Evolutionary conservation across 2,113 vertebrate species (phyloP), one percentile per base, ranked within the genome.

Genomic region (Lepidiolamprologus cunningtoni): DNA sequence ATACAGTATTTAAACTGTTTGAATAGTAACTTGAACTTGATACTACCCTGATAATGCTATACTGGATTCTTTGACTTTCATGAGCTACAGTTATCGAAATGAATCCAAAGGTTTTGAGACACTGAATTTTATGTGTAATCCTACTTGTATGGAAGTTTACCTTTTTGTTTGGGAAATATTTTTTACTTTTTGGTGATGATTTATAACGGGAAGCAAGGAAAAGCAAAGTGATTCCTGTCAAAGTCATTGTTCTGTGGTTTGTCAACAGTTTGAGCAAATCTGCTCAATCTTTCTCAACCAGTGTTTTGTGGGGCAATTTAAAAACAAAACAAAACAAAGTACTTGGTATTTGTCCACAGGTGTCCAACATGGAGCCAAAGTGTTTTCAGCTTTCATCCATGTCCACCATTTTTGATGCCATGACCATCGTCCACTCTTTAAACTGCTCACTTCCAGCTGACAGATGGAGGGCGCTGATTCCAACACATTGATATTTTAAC

Each of bases 221-320:
- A 63, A 63, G 31, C 31, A 63, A 21, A 66, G 17, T 35, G 6
- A 33, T 33, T 63, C 6, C 31, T 35, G 28, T 63, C 6, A 0
- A 35, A 35, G 61, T 66, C 3, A 37, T n/a, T 11, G 17, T 35
- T 63, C 9, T 63, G 31, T 63, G 28, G 28, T 66, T 58, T 28
- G 7, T 57, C 54, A 28, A 57, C 54, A 4, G 5, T 58, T 66
- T n/a, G 33, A 37, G 33, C 3, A 37, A 0, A 37, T 68, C 0
- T 68, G 4, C 10, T 8, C 61, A 35, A 8, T 21, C 6, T n/a
- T 66, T 66, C 61, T 21, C 61, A 68, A 37, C 33, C 33, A 40
- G 33, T 68, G 11, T 68, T 21, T 40, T 68, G 19, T 68, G 12
- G 33, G 10, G 1, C 4, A 37, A 35, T 31, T 28, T 2, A 7